Base-by-base conservation (phyloP, 2,797 vertebrate species). In the Taenioides sp. region DNA sequence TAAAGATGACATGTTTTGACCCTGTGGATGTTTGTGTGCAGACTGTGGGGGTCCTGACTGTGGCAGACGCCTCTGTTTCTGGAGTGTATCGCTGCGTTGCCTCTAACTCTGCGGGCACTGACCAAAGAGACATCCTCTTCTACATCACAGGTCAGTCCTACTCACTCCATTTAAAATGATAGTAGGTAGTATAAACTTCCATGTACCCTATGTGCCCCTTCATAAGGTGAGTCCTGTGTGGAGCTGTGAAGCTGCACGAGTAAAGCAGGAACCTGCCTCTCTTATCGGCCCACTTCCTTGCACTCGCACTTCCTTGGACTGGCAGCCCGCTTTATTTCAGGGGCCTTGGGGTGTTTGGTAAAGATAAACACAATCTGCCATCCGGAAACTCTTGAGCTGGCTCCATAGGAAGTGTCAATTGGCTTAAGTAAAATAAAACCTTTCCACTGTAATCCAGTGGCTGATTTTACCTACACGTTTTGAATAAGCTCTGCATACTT, bases 281-380 rank as follows among this genome's bases (percentile, higher is more conserved):
- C 96, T 98, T 99, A 98, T 98, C 96, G 94, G 90, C 84, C 82
- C 84, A 90, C 92, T 92, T 93, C 90, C 92, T 90, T 27, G 3
- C 80, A 71, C 94, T 94, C 47, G 79, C 73, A 90, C 90, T 93
- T 94, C 93, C 94, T 93, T 87, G 85, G 90, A 91, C 94, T 93
- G 95, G 94, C 95, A 94, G 94, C 92, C 89, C 92, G 86, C 96
- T 96, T 98, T 98, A 98, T 98, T 98, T 98, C 93, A 94, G 96
- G 96, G 97, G 95, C 95, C 94, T 96, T 94, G 95, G 95, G 96
- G 97, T 96, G 95, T 96, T 97, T 91, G 94, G 94, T 95, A 97
- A 98, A 98, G 97, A 99, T 98, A 98, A 99, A 99, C 97, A 98
- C 96, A 97, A 97, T 98, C 96, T 97, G 95, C 96, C 96, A 97